phyloP scores from a whole-genome alignment of 2,113 vertebrate genomes.

The Gavialis gangeticus region DNA sequence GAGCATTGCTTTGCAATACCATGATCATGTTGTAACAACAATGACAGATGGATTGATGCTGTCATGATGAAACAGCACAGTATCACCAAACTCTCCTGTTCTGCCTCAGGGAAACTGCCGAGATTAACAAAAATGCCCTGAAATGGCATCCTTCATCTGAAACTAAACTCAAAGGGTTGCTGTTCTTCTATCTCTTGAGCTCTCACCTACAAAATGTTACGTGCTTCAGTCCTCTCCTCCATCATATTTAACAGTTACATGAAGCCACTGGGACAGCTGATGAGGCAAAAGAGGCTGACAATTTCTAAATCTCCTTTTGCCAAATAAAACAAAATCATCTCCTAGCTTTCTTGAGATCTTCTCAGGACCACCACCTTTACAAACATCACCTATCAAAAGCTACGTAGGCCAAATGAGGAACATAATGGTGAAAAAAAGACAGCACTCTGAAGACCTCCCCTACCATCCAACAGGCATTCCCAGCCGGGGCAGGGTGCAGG shows the following conservation, averaged over 20 bases:
- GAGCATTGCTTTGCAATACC: not conserved
- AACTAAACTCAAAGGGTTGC: conserved; percentile 44
- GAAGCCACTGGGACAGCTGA: not conserved
- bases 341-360: not conserved
- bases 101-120: no score
- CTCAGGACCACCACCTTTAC: not conserved
- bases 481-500: no score
- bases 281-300: not conserved
- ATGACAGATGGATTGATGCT: not conserved
- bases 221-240: not conserved
- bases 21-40: not conserved
- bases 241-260: conserved; percentile 17
- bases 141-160: no score
- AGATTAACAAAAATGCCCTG: no score
- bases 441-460: not conserved
- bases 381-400: not conserved
- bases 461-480: not conserved
- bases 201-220: conserved; percentile 42
- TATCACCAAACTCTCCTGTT: not conserved
- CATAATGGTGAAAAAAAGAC: not conserved
- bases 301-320: not conserved
- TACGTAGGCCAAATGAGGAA: not conserved
- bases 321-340: not conserved
- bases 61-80: not conserved
- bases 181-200: conserved; percentile 23